Conservation (phyloP, 2,797 vertebrate species). For the Sebastes taczanowskii region DNA sequence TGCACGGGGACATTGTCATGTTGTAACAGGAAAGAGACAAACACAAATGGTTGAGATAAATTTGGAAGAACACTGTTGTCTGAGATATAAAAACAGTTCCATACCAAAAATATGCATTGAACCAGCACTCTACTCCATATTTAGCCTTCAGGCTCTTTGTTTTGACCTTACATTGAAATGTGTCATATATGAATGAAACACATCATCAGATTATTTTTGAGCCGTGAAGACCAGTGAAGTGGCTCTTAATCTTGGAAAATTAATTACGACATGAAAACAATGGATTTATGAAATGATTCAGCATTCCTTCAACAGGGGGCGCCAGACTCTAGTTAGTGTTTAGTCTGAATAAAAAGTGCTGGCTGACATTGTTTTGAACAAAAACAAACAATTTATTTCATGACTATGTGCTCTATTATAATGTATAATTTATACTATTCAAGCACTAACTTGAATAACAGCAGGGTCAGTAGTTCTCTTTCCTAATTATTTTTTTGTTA, state of each 20-base stretch:
- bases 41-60: background rate
- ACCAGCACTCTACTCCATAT: background rate
- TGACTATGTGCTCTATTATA: background rate
- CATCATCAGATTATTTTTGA: background rate
- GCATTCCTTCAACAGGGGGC: slow-evolving; percentile 54
- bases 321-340: slow-evolving; percentile 41
- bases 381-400: background rate
- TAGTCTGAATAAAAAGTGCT: background rate
- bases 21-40: background rate
- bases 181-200: background rate
- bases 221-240: background rate
- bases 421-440: background rate
- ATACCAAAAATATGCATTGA: background rate
- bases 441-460: background rate
- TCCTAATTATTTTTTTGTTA: background rate
- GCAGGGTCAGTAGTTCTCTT: background rate
- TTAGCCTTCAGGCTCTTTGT: background rate
- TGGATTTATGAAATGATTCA: background rate
- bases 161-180: background rate
- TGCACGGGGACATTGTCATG: background rate
- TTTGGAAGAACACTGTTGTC: background rate
- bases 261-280: background rate
- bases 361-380: background rate
- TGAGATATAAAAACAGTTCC: background rate
- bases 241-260: background rate